Evolutionary conservation across 37 sponge, comb jelly and placozoan genomes (phyloP).

Genomic region (Hormiphora californensis): DNA sequence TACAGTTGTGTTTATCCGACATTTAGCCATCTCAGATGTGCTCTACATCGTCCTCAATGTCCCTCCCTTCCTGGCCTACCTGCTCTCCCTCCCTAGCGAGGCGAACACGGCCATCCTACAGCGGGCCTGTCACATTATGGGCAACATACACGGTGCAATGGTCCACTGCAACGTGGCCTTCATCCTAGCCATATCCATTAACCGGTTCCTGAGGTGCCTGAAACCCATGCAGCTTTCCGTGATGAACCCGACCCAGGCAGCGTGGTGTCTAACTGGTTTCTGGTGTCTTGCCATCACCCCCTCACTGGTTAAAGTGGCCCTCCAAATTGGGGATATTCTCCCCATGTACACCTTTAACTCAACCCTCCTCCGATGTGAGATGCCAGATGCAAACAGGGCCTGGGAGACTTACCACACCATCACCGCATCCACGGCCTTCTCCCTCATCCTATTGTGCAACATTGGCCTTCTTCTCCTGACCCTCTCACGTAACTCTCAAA

Average conservation of each 20-base stretch:
- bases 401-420: constrained; percentile 23
- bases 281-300: constrained; percentile 38
- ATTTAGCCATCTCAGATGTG: constrained; percentile 37
- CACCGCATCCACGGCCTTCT: not conserved
- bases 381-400: not conserved
- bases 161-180: constrained; percentile 35
- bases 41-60: constrained; percentile 44
- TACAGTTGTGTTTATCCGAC: constrained; percentile 29
- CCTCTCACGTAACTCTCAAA: constrained; percentile 2
- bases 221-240: constrained; percentile 39
- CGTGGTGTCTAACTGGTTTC: constrained; percentile 28
- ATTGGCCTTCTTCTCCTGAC: constrained; percentile 33
- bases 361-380: not conserved
- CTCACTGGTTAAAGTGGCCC: not conserved
- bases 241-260: not conserved
- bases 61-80: constrained; percentile 32
- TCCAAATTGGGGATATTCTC: not conserved
- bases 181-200: constrained; percentile 39
- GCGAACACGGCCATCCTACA: not conserved
- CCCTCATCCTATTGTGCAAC: constrained; percentile 19
- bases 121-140: constrained; percentile 7
- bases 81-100: not conserved
- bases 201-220: constrained; percentile 53
- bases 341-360: not conserved
- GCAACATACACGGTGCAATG: constrained; percentile 42